Evolutionary conservation across 2,113 vertebrate genomes (phyloP).

Genomic region (Loxodonta africana): DNA sequence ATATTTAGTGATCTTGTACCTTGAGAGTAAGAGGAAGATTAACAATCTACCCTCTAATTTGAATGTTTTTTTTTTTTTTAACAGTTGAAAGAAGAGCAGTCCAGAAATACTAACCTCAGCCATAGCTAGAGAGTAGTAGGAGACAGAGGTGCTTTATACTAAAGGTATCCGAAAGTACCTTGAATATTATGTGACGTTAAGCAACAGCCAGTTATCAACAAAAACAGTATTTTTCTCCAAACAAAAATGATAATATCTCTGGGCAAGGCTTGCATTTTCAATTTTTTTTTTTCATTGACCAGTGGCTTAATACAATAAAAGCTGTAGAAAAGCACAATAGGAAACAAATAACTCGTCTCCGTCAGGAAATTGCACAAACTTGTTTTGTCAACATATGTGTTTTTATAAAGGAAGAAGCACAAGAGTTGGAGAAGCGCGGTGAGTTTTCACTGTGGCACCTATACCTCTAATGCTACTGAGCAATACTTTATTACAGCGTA

Average conservation of each 20-base stretch:
- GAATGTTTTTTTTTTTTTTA: not conserved
- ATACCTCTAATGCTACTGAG: not conserved
- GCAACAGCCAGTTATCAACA: not conserved
- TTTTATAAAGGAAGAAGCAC: not conserved
- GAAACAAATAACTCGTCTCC: not conserved
- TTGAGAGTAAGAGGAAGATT: not conserved
- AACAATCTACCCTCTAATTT: not conserved
- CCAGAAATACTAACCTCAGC: not conserved
- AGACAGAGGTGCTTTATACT: not conserved
- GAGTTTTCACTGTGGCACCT: not conserved
- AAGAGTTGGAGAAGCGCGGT: not conserved
- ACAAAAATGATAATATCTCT: not conserved
- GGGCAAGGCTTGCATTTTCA: not conserved
- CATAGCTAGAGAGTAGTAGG: not conserved
- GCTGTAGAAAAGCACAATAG: not conserved
- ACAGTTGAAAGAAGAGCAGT: not conserved
- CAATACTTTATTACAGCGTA: fast-evolving
- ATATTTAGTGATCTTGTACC: not conserved
- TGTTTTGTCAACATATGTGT: not conserved
- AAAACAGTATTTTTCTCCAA: not conserved
- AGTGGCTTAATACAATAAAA: slow-evolving; percentile 39
- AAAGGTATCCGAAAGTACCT: not conserved
- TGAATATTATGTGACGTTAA: slow-evolving; percentile 1
- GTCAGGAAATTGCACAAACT: not conserved
- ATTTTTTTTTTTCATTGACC: not conserved